Base-by-base conservation (phyloP, 2,888 invertebrate genomes). In the Seira sanloemensis region DNA sequence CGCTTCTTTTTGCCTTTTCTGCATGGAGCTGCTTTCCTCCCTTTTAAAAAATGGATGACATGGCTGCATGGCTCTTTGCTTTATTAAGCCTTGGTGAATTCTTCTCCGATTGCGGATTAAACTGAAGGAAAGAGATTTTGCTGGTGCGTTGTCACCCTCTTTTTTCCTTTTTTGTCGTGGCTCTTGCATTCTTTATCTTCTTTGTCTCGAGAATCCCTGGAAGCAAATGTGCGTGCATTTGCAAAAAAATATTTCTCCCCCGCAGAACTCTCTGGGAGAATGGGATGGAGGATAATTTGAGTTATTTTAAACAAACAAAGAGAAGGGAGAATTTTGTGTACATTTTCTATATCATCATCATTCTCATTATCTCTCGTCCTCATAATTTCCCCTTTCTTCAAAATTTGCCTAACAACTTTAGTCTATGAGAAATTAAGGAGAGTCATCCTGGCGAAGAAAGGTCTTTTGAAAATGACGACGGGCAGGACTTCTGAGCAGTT, bases 41-140 rank as follows among this genome's bases (percentile, higher is more conserved):
- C 18, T 58, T 58, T 12, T 16, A 12, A 12, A 37, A 37, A 12
- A 37, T 7, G 37, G 37, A 37, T n/a, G 37, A 37, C 37, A 37
- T 37, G 37, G 5, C 37, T 37, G 37, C 5, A 7, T 37, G 37
- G 37, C 12, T 37, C 5, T 4, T 37, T 37, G 37, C 5, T 37
- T 58, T 58, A 18, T 18, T 58, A 58, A 58, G 58, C 58, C 37
- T 18, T 18, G 5, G 16, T 4, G 58, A 58, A 12, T 58, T n/a
- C 50, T n/a, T n/a, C n/a, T n/a, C 46, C 16, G 71, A 71, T 71
- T 71, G 46, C 25, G 71, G 71, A 71, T 71, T 71, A 46, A 27
- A 46, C 50, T 58, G n/a, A 18, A 67, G 24, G 68, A 68, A 24
- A 68, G 27, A 12, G 27, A 18, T 26, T 68, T 68, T 68, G 68